Percentiles rank a stretch among this genome's conserved stretches.
Evolutionary conservation across 53 echinoderm and acorn worm species (phyloP).

Genomic region (Astropecten irregularis): DNA sequence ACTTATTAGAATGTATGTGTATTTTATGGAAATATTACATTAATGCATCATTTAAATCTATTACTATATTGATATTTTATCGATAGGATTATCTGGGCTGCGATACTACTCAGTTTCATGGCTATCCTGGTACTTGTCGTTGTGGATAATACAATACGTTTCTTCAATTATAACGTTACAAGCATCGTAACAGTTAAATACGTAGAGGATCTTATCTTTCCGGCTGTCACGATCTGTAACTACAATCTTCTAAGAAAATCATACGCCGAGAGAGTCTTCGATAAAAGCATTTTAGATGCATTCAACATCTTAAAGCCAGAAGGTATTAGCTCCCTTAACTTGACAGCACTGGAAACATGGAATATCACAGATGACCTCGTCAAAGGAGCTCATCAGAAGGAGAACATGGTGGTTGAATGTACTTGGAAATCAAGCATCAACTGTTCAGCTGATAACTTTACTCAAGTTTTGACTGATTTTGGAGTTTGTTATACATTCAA

Average conservation of each 20-base stretch:
- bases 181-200: constrained; percentile 77
- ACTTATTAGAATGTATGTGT: no score
- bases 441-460: constrained; percentile 68
- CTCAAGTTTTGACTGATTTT: constrained; percentile 68
- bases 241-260: constrained; percentile 78
- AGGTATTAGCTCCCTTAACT: background rate
- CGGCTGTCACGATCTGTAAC: constrained; percentile 80
- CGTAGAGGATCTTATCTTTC: constrained; percentile 68
- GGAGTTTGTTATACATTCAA: constrained; percentile 85
- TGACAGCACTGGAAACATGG: constrained; percentile 14
- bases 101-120: constrained; percentile 35
- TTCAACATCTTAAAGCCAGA: background rate
- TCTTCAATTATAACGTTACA: constrained; percentile 49
- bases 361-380: constrained; percentile 74
- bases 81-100: constrained; percentile 65
- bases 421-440: constrained; percentile 59
- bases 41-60: no score
- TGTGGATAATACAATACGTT: constrained; percentile 40
- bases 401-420: constrained; percentile 75
- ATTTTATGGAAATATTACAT: no score
- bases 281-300: background rate
- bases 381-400: constrained; percentile 73
- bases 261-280: constrained; percentile 13
- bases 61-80: no score
- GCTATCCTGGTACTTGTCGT: constrained; percentile 38